Evolutionary conservation across 2,797 vertebrate genomes (phyloP).

Genomic region (Characodon lateralis): DNA sequence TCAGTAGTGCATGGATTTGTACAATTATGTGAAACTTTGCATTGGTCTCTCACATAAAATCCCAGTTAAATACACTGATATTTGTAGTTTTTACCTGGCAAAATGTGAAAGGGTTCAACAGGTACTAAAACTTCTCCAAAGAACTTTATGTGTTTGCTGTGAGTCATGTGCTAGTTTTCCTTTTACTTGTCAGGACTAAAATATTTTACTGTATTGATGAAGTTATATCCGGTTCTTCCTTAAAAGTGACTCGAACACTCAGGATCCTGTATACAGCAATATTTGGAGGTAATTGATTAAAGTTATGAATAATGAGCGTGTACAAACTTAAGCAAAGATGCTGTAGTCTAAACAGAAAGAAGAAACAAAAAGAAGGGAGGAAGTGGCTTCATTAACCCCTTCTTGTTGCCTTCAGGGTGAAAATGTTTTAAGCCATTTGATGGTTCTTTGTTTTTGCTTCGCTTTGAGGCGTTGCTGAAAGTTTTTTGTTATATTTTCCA

Average conservation of each 20-base stretch:
- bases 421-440: slow-evolving; percentile 22
- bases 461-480: slow-evolving; percentile 14
- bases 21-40: too few relatives aligned
- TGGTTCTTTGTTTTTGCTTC: background rate
- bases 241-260: slow-evolving; percentile 25
- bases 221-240: slow-evolving; percentile 17
- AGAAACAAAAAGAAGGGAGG: slow-evolving; percentile 61
- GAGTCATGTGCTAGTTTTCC: background rate
- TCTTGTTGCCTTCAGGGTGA: slow-evolving; percentile 19
- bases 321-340: slow-evolving; percentile 23
- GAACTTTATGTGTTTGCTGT: background rate
- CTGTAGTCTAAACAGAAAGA: slow-evolving; percentile 49
- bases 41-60: background rate
- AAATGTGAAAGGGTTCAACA: background rate
- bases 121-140: background rate
- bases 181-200: slow-evolving; percentile 7
- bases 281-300: slow-evolving; percentile 13
- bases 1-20: too few relatives aligned
- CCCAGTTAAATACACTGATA: background rate
- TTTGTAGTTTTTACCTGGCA: background rate
- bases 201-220: slow-evolving; percentile 9
- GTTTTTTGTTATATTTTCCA: slow-evolving; percentile 8
- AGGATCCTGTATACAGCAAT: slow-evolving; percentile 4
- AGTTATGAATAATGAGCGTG: slow-evolving; percentile 25
- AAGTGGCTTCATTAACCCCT: slow-evolving; percentile 57